phyloP scores from a whole-genome alignment of 2,113 vertebrate genomes.

The Grallaria varia region DNA sequence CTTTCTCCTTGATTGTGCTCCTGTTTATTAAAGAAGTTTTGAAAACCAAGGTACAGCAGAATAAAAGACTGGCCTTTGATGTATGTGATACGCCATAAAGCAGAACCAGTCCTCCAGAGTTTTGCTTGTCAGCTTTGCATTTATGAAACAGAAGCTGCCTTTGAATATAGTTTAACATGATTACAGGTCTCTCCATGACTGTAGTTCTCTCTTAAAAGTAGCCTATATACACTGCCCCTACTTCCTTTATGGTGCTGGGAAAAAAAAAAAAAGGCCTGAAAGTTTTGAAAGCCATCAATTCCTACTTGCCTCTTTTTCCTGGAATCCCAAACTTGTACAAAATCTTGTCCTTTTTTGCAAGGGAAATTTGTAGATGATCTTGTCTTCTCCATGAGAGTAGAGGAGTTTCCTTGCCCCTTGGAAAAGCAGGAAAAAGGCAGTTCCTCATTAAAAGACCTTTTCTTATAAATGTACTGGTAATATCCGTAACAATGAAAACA shows the following conservation, averaged over 20 bases:
- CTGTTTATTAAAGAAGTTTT: conserved; percentile 25
- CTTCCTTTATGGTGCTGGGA: background rate
- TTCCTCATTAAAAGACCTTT: background rate
- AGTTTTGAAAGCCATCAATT: background rate
- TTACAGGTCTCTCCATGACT: background rate
- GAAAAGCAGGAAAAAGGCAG: background rate
- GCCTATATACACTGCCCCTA: background rate
- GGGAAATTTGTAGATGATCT: background rate
- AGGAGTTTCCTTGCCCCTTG: background rate
- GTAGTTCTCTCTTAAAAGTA: background rate
- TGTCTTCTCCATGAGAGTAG: background rate
- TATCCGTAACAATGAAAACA: background rate
- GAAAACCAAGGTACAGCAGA: background rate
- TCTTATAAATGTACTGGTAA: background rate
- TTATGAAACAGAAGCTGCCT: conserved; percentile 20
- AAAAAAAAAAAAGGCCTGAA: background rate
- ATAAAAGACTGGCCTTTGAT: conserved; percentile 38
- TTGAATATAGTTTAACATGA: conserved; percentile 10
- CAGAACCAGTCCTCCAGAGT: conserved; percentile 38
- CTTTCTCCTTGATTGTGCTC: conserved; percentile 18
- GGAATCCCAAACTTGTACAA: background rate
- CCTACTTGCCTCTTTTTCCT: background rate
- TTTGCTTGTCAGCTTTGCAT: conserved; percentile 2
- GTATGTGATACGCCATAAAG: conserved; percentile 35
- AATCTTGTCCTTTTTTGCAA: background rate